Evolutionary conservation across 2,113 vertebrate genomes (phyloP), one percentile per base, ranked within the genome.

Genomic region (Galeopterus variegatus): DNA sequence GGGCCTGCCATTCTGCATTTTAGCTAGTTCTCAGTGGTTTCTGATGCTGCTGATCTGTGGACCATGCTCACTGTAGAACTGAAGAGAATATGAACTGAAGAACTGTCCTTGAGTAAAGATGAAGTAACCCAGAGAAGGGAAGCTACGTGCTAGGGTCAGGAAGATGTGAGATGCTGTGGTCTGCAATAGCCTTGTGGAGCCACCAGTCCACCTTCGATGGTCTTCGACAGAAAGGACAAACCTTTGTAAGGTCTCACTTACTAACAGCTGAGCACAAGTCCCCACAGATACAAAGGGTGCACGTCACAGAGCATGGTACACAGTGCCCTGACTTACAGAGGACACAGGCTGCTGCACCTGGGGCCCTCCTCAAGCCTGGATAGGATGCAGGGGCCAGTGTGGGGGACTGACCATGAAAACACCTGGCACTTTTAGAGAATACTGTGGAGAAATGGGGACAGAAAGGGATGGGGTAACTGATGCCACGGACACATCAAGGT

Each of bases 381-480:
- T n/a, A n/a, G 70, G 36, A 21, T 33, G 18, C 18, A 52, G 24
- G 69, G 36, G 26, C 52, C 45, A 15, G n/a, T 26, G 3, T 0
- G 0, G 31, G 64, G 65, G 31, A 60, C 31, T 0, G 3, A 45
- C 13, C 26, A 9, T 24, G 19, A 24, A 70, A 54, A 64, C 18
- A 45, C 15, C 76, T 6, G n/a, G n/a, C 24, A 64, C 67, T 41
- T 80, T 52, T 9, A 33, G 33, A 52, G 18, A 62, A 36, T 17
- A 11, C 9, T 14, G 10, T 52, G 13, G 24, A 33, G 24, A 23
- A 2, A 31, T 1, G 3, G 8, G 8, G 54, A 1, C 23, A 60
- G 64, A 69, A 36, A 28, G 28, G 73, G 28, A 58, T 41, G 11
- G 19, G 24, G 21, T 13, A 72, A 52, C 33, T 31, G 54, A 31